Conservation (phyloP, 2,797 vertebrate species). For the Neopelma chrysocephalum region DNA sequence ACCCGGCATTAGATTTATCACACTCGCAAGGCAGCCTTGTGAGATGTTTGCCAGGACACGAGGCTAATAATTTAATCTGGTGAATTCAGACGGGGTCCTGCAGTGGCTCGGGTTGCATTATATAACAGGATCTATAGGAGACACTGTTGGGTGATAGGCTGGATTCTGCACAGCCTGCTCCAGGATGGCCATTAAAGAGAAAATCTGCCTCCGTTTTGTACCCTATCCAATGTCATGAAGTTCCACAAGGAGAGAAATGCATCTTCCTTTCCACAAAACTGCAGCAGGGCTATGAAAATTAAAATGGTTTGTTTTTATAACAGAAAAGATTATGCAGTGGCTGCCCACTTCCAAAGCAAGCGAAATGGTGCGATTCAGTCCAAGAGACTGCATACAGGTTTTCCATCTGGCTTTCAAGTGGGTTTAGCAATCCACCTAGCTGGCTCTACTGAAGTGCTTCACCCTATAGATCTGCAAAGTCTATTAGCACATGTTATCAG, state of each 20-base stretch:
- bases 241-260: background rate
- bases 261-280: background rate
- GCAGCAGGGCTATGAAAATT: background rate
- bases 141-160: background rate
- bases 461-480: background rate
- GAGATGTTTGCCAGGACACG: constrained; percentile 59
- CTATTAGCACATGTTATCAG: background rate
- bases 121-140: background rate
- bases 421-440: background rate
- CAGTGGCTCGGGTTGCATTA: background rate
- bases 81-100: constrained; percentile 28
- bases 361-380: background rate
- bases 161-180: background rate
- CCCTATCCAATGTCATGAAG: background rate
- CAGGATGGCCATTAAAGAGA: constrained; percentile 10
- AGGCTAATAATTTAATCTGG: constrained; percentile 60
- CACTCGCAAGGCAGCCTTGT: background rate
- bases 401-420: background rate
- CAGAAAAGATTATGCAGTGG: background rate
- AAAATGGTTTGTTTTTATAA: background rate
- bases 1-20: background rate
- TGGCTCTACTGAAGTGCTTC: background rate
- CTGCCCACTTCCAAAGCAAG: background rate
- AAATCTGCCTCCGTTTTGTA: background rate
- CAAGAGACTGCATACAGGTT: background rate